Evolutionary conservation across 2,797 vertebrate genomes (phyloP).

Genomic region (Sebastes nivosus): DNA sequence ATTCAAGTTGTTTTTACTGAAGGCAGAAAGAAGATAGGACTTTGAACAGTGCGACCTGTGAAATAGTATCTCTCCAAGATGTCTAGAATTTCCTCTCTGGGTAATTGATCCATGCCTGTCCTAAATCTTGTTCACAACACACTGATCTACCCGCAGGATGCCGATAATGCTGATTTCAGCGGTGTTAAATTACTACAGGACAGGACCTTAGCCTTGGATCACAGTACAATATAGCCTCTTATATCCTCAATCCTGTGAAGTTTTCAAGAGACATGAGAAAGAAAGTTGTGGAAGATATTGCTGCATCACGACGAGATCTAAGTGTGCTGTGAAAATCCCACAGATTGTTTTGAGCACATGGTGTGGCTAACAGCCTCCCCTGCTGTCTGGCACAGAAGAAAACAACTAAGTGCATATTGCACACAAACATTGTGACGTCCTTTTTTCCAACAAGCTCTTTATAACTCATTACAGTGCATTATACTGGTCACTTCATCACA

Average conservation of each 20-base stretch:
- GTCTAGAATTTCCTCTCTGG: conserved; percentile 45
- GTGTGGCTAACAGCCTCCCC: conserved; percentile 10
- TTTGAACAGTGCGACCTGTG: conserved; percentile 10
- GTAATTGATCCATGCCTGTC: conserved; percentile 58
- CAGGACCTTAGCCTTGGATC: conserved; percentile 25
- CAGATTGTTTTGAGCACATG: conserved; percentile 40
- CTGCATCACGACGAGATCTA: conserved; percentile 32
- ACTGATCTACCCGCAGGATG: conserved; percentile 40
- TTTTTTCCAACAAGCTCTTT: background rate
- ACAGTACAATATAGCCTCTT: background rate
- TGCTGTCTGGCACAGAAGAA: conserved; percentile 25
- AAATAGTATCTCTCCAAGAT: conserved; percentile 40
- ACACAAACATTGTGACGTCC: conserved; percentile 3
- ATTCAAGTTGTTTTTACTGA: background rate
- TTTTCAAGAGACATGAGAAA: background rate
- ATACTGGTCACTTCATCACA: conserved; percentile 4
- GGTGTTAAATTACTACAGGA: conserved; percentile 48
- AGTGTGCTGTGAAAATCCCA: conserved; percentile 26
- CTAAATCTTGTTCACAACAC: conserved; percentile 62
- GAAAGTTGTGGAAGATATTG: conserved; percentile 5
- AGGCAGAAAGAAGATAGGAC: background rate
- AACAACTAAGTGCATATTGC: conserved; percentile 13
- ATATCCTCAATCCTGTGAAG: conserved; percentile 5
- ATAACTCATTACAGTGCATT: background rate
- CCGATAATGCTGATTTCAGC: conserved; percentile 54